Evolutionary conservation across 2,797 vertebrate genomes (phyloP).

Genomic region (Manis crassicaudata): DNA sequence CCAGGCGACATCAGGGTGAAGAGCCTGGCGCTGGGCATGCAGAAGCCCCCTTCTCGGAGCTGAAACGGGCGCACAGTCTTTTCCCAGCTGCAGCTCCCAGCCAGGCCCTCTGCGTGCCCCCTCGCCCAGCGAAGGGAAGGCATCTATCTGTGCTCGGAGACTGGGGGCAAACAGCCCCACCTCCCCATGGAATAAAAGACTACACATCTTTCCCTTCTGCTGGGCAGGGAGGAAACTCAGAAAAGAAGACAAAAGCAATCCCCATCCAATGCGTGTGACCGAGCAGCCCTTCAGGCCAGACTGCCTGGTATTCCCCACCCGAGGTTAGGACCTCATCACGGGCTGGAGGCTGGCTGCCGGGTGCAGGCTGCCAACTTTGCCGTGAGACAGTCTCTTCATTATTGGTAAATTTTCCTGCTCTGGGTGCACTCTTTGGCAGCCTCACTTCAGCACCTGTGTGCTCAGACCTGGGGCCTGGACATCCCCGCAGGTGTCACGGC

Average conservation of each 20-base stretch:
- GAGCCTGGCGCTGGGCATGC: neutral
- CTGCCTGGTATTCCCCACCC: neutral
- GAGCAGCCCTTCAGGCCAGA: slow-evolving; percentile 32
- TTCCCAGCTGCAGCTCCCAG: neutral
- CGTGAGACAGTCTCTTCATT: slow-evolving; percentile 45
- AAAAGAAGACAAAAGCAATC: neutral
- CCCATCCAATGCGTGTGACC: neutral
- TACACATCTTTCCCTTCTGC: slow-evolving; percentile 28
- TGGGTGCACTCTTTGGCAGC: slow-evolving; percentile 70
- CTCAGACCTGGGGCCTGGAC: slow-evolving; percentile 85
- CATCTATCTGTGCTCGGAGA: neutral
- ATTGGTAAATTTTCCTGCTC: slow-evolving; percentile 48
- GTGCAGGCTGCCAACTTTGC: slow-evolving; percentile 43
- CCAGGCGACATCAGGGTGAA: neutral
- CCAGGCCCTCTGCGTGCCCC: neutral
- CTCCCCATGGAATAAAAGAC: neutral
- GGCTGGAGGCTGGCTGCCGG: neutral
- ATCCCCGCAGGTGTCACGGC: slow-evolving; percentile 87
- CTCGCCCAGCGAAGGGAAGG: neutral
- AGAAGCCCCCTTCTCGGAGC: neutral
- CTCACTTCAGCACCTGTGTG: slow-evolving; percentile 87
- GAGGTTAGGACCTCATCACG: slow-evolving; percentile 14
- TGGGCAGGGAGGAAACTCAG: slow-evolving; percentile 49
- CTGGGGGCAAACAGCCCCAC: neutral
- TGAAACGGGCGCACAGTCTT: neutral